A percentile compares a stretch with the other conserved stretches of the same genome.
These are phyloP conservation scores for Mobula hypostoma DNA, from an alignment of 2,113 vertebrate species.

Conservation along the genomic window DNA sequence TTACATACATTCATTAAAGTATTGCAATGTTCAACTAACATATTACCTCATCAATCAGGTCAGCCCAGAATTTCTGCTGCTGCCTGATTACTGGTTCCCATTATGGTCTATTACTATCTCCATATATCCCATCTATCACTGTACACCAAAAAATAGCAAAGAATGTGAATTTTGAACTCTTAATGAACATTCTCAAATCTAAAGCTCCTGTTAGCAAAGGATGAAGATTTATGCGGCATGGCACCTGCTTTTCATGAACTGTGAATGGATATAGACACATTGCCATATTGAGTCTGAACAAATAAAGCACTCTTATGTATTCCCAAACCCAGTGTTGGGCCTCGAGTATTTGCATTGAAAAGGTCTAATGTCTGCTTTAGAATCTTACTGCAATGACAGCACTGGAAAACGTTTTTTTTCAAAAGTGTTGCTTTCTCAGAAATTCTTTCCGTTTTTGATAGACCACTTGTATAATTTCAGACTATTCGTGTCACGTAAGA, in stretches of 20 bases:
- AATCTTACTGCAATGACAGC: neutral
- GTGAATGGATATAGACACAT: too few relatives aligned
- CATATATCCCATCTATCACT: neutral
- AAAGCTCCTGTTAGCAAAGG: neutral
- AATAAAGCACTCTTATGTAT: too few relatives aligned
- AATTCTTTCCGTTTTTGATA: too few relatives aligned
- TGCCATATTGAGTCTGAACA: too few relatives aligned
- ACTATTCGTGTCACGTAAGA: too few relatives aligned
- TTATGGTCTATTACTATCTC: neutral
- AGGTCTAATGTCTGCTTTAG: neutral
- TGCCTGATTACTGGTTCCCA: neutral
- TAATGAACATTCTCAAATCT: neutral
- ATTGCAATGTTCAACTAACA: neutral
- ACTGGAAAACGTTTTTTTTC: too few relatives aligned
- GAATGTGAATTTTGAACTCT: slow-evolving; percentile 1
- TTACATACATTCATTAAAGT: neutral
- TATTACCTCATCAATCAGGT: neutral
- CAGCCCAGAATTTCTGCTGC: neutral
- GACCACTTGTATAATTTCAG: too few relatives aligned
- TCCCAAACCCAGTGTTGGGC: too few relatives aligned
- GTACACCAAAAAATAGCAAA: neutral
- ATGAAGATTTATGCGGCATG: neutral
- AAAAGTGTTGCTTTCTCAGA: too few relatives aligned
- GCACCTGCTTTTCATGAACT: neutral
- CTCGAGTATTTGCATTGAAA: neutral